Conservation (phyloP, 2,797 vertebrate genomes). For the Lates japonicus region DNA sequence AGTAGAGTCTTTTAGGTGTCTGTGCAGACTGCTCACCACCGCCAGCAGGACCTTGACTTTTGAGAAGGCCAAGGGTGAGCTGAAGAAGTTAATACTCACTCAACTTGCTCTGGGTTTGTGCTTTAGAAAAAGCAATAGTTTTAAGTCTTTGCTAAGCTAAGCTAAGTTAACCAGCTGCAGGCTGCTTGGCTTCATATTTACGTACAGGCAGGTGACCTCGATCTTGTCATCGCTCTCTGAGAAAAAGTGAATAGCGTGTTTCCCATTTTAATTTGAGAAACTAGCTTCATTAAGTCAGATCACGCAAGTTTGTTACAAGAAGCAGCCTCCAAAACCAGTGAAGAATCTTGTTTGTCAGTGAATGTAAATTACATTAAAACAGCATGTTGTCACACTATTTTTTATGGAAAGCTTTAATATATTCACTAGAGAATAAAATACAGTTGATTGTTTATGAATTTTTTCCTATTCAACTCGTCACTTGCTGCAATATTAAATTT, state of each 20-base stretch:
- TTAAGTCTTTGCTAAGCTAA: not conserved
- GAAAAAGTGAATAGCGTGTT: not conserved
- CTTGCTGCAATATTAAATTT: too few relatives aligned
- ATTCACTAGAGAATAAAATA: not conserved
- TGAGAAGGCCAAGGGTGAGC: conserved; percentile 96
- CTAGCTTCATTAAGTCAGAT: not conserved
- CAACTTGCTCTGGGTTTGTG: too few relatives aligned
- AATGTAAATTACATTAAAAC: not conserved
- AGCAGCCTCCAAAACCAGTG: not conserved
- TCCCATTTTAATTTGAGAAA: not conserved
- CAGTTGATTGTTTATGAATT: not conserved
- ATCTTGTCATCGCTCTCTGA: too few relatives aligned
- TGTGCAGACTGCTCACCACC: conserved; percentile 96
- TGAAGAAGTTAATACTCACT: not conserved
- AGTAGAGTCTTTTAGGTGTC: conserved; percentile 96
- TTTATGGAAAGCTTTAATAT: not conserved
- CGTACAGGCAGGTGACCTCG: not conserved
- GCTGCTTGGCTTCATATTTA: not conserved
- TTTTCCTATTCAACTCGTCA: not conserved
- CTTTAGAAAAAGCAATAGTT: too few relatives aligned
- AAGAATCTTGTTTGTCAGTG: not conserved
- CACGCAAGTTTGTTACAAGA: not conserved
- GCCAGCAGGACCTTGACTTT: conserved; percentile 98
- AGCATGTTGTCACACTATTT: not conserved
- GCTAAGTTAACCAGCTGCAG: not conserved